phyloP scores from a whole-genome alignment of 2,797 vertebrate species.

The Poeciliopsis gracilis region DNA sequence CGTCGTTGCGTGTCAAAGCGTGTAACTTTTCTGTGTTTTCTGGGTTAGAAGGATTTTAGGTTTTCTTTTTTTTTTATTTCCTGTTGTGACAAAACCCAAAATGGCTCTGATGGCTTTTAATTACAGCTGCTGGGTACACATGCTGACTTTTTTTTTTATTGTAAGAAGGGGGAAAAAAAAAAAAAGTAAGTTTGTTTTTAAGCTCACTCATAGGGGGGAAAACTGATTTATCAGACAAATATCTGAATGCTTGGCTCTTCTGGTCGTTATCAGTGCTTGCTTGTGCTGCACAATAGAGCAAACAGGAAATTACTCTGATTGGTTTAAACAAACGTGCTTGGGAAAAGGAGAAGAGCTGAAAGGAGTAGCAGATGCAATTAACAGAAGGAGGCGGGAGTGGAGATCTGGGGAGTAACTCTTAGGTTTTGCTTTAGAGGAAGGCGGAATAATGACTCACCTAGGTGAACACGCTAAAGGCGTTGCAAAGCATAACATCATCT shows the following conservation, averaged over 20 bases:
- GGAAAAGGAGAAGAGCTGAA: constrained; percentile 40
- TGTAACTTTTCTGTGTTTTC: background rate
- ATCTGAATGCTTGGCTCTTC: constrained; percentile 3
- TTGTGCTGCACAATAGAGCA: constrained; percentile 36
- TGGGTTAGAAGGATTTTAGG: background rate
- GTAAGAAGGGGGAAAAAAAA: background rate
- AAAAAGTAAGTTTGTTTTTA: background rate
- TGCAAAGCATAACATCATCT: background rate
- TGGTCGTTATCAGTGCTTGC: constrained; percentile 1
- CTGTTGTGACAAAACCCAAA: background rate
- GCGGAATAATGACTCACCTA: background rate
- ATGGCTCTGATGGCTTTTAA: background rate
- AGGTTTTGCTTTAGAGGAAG: background rate
- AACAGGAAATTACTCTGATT: constrained; percentile 64
- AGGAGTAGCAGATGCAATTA: constrained; percentile 28
- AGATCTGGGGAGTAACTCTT: background rate
- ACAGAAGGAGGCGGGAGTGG: constrained; percentile 1
- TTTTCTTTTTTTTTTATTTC: background rate
- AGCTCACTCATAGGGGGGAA: background rate
- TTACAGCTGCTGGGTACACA: background rate
- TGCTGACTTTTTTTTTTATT: background rate
- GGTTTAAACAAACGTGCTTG: constrained; percentile 28
- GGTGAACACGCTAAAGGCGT: background rate
- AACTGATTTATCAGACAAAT: constrained; percentile 5
- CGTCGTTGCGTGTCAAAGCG: background rate